Evolutionary conservation across 2,113 vertebrate species (phyloP).

Genomic region (Thamnophis sirtalis): DNA sequence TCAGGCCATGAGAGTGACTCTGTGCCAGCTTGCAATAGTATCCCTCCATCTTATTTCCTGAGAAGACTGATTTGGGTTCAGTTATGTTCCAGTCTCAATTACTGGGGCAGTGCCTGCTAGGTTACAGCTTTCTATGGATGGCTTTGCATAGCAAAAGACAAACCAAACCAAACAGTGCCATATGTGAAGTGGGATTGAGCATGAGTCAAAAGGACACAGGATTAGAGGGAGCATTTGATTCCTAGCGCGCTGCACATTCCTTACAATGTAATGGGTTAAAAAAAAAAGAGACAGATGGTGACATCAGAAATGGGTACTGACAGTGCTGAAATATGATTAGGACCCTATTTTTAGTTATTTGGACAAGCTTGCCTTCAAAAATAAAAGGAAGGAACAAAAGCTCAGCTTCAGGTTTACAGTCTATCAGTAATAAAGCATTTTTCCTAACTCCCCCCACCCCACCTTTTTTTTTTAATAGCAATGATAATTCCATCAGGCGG

Average conservation of each 20-base stretch:
- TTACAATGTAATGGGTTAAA: conserved; percentile 25
- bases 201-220: neutral
- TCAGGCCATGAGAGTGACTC: neutral
- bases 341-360: neutral
- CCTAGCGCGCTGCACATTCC: conserved; percentile 51
- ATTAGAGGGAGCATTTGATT: conserved; percentile 46
- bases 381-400: neutral
- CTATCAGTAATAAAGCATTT: neutral
- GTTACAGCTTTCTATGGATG: neutral
- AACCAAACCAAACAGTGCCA: conserved; percentile 35
- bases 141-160: conserved; percentile 39
- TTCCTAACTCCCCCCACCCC: neutral
- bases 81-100: neutral
- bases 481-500: neutral
- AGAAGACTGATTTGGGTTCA: neutral
- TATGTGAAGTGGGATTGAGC: conserved; percentile 5
- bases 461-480: neutral
- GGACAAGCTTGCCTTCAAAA: neutral
- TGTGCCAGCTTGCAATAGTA: neutral
- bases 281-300: conserved; percentile 24
- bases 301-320: conserved; percentile 28
- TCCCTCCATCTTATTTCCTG: neutral
- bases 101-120: neutral
- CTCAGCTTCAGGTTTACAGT: neutral
- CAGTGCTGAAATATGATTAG: neutral